Base-by-base conservation (phyloP, 1,140 invertebrate genomes). In the Tyrophagus putrescentiae region DNA sequence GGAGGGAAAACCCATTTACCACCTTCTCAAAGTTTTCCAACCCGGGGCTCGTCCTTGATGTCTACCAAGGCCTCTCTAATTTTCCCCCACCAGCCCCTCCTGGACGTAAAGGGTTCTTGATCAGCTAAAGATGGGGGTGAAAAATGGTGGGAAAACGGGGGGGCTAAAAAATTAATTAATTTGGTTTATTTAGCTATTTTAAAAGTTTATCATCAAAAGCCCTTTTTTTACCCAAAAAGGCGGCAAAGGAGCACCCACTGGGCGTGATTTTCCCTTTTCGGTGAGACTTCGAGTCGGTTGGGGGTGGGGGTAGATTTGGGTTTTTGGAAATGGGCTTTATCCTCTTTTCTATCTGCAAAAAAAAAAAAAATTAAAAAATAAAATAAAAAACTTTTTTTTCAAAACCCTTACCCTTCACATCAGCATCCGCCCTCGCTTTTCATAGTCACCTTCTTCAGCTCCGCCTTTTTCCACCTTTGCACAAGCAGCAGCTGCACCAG, bases 281-380 rank as follows among this genome's bases (percentile, higher is more conserved):
- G 53, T 61, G 27, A 61, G 31, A 11, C 29, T 13, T n/a, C 23
- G 9, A 2, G 27, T 25, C 18, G 11, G n/a, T n/a, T 32, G 32
- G n/a, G 2, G 39, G 1, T 70, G 54, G 67, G n/a, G n/a, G n/a
- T n/a, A n/a, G n/a, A 72, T 1, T 71, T 71, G 52, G 69, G 70
- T 27, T 70, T 44, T 33, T 73, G 65, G 31, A 29, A 21, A 34
- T n/a, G n/a, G n/a, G 34, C 16, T 33, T 61, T 5, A 50, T 60
- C 57, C 21, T 42, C 9, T 11, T 21, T 18, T 42, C 53, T 41
- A 13, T 41, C 2, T 3, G 16, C 58, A 9, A 11, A 45, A 60
- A 48, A 64, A 34, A 54, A n/a, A 32, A 1, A 13, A 39, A 39
- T 13, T n/a, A 50, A 18, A 61, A 33, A n/a, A 25, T 36, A 39